Evolutionary conservation across 2,888 invertebrate species (phyloP).

Genomic region (Lydus trimaculatus): DNA sequence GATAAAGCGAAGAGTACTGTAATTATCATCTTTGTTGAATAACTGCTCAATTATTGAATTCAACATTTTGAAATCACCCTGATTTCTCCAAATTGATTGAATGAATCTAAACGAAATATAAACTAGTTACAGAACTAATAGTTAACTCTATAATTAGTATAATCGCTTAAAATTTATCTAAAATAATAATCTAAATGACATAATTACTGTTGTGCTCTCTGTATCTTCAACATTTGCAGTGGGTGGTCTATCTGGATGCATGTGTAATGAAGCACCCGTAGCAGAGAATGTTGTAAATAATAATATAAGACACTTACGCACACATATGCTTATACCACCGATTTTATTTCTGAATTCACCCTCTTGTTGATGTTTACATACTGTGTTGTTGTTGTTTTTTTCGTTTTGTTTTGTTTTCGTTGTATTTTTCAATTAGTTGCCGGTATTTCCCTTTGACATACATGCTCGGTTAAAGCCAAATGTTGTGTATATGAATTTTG

Average conservation of each 20-base stretch:
- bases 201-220: conserved; percentile 42
- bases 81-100: not conserved
- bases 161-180: conserved; percentile 46
- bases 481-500: conserved; percentile 40
- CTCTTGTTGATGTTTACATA: not conserved
- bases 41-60: not conserved
- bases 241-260: conserved; percentile 39
- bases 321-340: not conserved
- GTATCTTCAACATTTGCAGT: conserved; percentile 33
- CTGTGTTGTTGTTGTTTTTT: not conserved
- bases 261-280: conserved; percentile 9
- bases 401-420: not conserved
- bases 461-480: conserved; percentile 45
- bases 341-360: conserved; percentile 5
- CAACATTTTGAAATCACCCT: not conserved
- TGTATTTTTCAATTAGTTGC: conserved; percentile 10
- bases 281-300: not conserved
- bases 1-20: too few relatives aligned
- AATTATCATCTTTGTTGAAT: not conserved
- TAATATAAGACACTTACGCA: too few relatives aligned
- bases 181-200: conserved; percentile 49
- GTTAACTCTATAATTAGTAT: conserved; percentile 40
- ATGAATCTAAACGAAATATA: not conserved
- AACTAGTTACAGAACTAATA: not conserved
- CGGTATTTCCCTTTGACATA: conserved; percentile 38